Conservation (phyloP, 2,888 invertebrate species). For the Sycophila texana region DNA sequence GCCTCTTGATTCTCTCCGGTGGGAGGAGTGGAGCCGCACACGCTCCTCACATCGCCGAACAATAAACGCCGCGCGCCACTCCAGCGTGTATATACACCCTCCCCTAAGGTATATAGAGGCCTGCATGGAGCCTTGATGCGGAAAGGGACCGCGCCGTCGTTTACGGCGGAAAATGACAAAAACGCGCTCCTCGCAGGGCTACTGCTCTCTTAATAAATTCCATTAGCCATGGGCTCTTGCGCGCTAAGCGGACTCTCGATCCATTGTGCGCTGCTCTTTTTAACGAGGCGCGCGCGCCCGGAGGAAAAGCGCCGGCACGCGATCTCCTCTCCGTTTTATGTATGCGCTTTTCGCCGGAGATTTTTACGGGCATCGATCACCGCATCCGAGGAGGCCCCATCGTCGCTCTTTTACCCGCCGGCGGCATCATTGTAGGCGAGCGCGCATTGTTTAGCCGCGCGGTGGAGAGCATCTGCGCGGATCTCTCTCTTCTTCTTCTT, state of each 20-base stretch:
- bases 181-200: not conserved
- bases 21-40: not conserved
- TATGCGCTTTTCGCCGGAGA: too few species aligned
- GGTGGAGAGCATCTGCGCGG: too few species aligned
- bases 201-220: conserved; percentile 70
- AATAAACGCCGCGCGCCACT: conserved; percentile 7
- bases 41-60: conserved; percentile 11
- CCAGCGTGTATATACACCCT: not conserved
- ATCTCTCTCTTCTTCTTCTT: too few species aligned
- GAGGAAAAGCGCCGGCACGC: too few species aligned
- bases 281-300: not conserved
- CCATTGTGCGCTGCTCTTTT: conserved; percentile 25
- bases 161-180: conserved; percentile 22
- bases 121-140: too few species aligned
- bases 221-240: conserved; percentile 73
- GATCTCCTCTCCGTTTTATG: too few species aligned
- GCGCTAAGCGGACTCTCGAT: conserved; percentile 60
- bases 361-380: too few species aligned
- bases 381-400: too few species aligned
- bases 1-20: conserved; percentile 29
- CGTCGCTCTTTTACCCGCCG: too few species aligned
- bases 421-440: too few species aligned
- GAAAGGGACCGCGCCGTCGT: not conserved
- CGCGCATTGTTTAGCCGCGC: too few species aligned
- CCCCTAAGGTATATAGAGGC: not conserved